phyloP scores from a whole-genome alignment of 2,888 invertebrate species.

The Callyntrura guangdongensis region DNA sequence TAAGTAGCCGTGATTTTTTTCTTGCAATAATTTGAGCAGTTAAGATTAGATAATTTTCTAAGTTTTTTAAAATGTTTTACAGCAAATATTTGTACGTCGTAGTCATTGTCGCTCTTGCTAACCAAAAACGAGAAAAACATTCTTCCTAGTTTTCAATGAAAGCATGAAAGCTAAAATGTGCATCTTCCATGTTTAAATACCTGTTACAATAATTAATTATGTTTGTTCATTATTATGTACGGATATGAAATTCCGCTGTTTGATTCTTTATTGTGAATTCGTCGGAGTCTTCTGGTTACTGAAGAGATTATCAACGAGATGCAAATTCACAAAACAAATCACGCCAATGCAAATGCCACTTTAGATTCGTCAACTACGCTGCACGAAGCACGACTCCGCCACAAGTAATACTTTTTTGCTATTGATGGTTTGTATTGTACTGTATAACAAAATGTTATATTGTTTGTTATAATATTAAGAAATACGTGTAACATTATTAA shows the following conservation, averaged over 20 bases:
- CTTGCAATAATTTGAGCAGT: neutral
- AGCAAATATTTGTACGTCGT: neutral
- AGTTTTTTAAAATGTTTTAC: neutral
- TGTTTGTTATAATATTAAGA: conserved; percentile 29
- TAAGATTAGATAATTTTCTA: conserved; percentile 9
- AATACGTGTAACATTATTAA: conserved; percentile 10
- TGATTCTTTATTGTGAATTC: neutral
- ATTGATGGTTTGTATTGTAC: conserved; percentile 32
- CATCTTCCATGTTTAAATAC: neutral
- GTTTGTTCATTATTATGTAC: conserved; percentile 29
- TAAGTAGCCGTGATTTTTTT: conserved; percentile 1
- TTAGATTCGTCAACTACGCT: conserved; percentile 28
- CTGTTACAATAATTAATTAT: conserved; percentile 22
- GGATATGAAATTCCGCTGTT: conserved; percentile 2
- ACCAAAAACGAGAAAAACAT: neutral
- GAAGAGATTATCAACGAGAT: conserved; percentile 39
- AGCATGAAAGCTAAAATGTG: neutral
- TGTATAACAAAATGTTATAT: neutral
- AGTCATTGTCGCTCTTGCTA: neutral
- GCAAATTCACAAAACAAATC: neutral
- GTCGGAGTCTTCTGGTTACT: conserved; percentile 10
- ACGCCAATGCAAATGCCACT: conserved; percentile 53
- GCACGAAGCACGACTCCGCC: conserved; percentile 20
- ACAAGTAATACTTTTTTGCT: conserved; percentile 35
- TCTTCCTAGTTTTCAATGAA: neutral